phyloP scores from a whole-genome alignment of 2,113 vertebrate genomes.

The Eulemur rufifrons region DNA sequence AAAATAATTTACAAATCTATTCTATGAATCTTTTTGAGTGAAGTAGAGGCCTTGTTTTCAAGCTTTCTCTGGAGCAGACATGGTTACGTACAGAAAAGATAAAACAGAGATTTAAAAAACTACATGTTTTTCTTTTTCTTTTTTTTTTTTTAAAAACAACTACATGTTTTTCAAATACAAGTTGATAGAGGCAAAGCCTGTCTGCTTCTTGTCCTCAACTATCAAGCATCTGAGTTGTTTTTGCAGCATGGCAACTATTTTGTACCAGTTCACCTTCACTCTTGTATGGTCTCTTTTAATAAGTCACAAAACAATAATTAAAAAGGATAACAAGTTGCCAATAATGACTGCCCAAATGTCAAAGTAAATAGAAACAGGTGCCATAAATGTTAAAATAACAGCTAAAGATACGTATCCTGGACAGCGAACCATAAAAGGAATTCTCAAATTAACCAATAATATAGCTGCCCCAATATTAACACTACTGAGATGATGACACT shows the following conservation, averaged over 20 bases:
- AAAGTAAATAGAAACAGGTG: conserved; percentile 27
- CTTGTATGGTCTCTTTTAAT: not conserved
- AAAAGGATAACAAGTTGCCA: conserved; percentile 17
- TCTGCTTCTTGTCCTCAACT: not conserved
- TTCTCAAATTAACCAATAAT: not conserved
- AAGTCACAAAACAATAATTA: conserved; percentile 31
- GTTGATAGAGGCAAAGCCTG: not conserved
- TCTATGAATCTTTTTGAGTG: conserved; percentile 30
- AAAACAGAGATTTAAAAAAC: not conserved
- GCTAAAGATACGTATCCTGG: not conserved
- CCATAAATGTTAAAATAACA: conserved; percentile 40
- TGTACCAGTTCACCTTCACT: conserved; percentile 15
- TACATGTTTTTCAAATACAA: conserved; percentile 27
- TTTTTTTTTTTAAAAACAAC: not conserved
- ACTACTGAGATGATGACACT: not conserved
- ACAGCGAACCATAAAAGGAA: not conserved
- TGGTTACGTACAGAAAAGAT: not conserved
- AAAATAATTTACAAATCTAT: conserved; percentile 41
- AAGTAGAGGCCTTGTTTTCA: conserved; percentile 3
- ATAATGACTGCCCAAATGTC: conserved; percentile 2
- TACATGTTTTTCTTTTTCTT: not conserved
- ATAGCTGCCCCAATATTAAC: not conserved
- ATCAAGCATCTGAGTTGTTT: conserved; percentile 23
- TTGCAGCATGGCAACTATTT: conserved; percentile 18
- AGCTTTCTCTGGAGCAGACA: not conserved